Conservation (phyloP, 1,140 invertebrate species). For the Drosophila chauvacae region DNA sequence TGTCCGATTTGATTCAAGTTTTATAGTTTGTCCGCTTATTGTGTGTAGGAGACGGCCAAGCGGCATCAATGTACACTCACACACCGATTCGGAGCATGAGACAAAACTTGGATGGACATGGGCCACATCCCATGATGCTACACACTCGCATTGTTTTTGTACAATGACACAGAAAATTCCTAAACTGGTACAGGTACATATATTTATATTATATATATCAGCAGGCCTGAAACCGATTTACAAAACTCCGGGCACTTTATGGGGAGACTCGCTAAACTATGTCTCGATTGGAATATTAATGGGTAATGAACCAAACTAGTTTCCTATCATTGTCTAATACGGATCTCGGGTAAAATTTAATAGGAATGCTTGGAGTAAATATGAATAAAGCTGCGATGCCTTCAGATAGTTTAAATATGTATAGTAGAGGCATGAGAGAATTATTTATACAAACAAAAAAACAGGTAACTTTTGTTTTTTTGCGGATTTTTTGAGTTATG, state of each 20-base stretch:
- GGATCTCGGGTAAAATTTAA: conserved; percentile 21
- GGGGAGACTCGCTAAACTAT: conserved; percentile 16
- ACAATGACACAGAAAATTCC: conserved; percentile 38
- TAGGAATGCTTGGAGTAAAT: conserved; percentile 4
- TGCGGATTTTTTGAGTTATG: neutral
- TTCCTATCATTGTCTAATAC: conserved; percentile 21
- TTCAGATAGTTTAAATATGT: neutral
- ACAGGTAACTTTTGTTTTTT: neutral
- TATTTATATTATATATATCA: neutral
- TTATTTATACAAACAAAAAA: neutral
- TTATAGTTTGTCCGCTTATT: conserved; percentile 80
- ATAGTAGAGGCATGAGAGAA: neutral
- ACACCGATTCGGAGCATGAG: conserved; percentile 12
- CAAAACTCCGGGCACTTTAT: conserved; percentile 32
- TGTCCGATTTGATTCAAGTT: conserved; percentile 83
- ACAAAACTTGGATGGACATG: conserved; percentile 19
- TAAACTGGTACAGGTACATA: conserved; percentile 39
- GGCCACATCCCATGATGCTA: conserved; percentile 16
- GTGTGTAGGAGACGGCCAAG: conserved; percentile 66
- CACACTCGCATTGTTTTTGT: conserved; percentile 14
- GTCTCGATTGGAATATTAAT: conserved; percentile 35
- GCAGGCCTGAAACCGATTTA: conserved; percentile 23
- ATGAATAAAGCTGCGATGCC: neutral
- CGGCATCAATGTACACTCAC: conserved; percentile 10
- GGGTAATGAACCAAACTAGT: conserved; percentile 31